Evolutionary conservation across 2,888 invertebrate genomes (phyloP).

Genomic region (Sphinx pinastri): DNA sequence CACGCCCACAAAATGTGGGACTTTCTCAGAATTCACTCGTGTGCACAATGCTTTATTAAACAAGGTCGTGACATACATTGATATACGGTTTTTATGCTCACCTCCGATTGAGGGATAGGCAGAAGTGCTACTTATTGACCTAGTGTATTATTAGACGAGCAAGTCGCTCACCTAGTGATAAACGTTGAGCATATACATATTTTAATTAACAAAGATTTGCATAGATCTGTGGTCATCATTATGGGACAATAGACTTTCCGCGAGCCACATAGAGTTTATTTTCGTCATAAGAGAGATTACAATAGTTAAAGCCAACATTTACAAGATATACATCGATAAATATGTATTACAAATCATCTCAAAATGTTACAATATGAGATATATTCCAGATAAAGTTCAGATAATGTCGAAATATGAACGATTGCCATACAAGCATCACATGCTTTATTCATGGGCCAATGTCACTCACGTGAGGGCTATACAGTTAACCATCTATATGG

Average conservation of each 20-base stretch:
- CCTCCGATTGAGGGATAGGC: too few relatives aligned
- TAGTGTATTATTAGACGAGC: too few relatives aligned
- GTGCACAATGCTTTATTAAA: constrained; percentile 17
- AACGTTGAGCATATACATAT: too few relatives aligned
- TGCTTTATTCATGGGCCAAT: constrained; percentile 31
- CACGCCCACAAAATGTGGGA: constrained; percentile 20
- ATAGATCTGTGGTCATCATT: too few relatives aligned
- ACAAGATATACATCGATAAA: neutral
- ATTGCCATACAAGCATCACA: constrained; percentile 46
- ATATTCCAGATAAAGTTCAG: constrained; percentile 42
- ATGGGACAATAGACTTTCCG: too few relatives aligned
- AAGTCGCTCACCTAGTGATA: too few relatives aligned
- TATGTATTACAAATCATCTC: neutral
- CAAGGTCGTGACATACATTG: constrained; percentile 25
- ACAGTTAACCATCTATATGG: neutral
- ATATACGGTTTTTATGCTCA: neutral
- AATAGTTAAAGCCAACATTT: too few relatives aligned
- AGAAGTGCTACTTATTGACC: too few relatives aligned
- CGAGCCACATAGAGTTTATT: too few relatives aligned
- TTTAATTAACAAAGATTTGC: too few relatives aligned
- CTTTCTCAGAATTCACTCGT: constrained; percentile 25
- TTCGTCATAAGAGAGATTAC: too few relatives aligned
- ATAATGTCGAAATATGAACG: constrained; percentile 61
- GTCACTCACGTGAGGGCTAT: constrained; percentile 39
- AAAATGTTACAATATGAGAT: neutral